A percentile compares a stretch with the other conserved stretches of the same genome.
phyloP scores from a whole-genome alignment of 1,140 invertebrate species.

The Bathynomus jamesi region DNA sequence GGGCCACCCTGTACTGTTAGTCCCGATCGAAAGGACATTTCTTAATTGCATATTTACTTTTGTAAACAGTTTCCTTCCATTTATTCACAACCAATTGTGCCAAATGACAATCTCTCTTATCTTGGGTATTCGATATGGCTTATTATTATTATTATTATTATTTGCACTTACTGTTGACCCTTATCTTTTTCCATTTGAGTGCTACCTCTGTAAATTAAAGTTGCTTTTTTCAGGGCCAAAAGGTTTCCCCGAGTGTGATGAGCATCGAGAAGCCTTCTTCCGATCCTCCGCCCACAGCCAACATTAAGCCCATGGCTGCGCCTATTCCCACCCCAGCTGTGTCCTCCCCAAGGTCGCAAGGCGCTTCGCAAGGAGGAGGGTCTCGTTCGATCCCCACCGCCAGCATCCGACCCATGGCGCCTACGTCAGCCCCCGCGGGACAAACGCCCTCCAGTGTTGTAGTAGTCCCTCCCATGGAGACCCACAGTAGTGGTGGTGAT shows the following conservation, averaged over 20 bases:
- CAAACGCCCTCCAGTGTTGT: conserved; percentile 30
- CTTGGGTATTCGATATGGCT: too few relatives aligned
- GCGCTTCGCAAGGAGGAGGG: conserved; percentile 40
- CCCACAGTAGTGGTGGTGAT: conserved; percentile 34
- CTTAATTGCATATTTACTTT: too few relatives aligned
- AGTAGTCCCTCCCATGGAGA: conserved; percentile 31
- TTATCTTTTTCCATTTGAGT: background rate
- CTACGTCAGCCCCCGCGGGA: conserved; percentile 50
- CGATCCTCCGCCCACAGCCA: conserved; percentile 73
- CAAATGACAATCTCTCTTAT: too few relatives aligned
- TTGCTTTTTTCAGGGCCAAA: conserved; percentile 11
- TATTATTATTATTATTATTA: background rate
- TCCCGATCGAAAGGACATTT: too few relatives aligned
- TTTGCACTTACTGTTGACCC: background rate
- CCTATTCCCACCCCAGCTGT: conserved; percentile 42
- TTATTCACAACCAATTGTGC: too few relatives aligned
- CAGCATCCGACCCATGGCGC: conserved; percentile 82
- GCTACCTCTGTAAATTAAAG: too few relatives aligned
- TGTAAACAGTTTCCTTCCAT: too few relatives aligned
- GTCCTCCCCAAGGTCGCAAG: conserved; percentile 42
- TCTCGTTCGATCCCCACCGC: conserved; percentile 66
- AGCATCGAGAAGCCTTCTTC: conserved; percentile 58
- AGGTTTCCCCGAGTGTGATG: conserved; percentile 40
- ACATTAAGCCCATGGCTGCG: conserved; percentile 88
- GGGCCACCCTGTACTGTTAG: too few relatives aligned